Evolutionary conservation across 2,113 vertebrate genomes (phyloP), one percentile per base, ranked within the genome.

Genomic region (Micronisus gabar): DNA sequence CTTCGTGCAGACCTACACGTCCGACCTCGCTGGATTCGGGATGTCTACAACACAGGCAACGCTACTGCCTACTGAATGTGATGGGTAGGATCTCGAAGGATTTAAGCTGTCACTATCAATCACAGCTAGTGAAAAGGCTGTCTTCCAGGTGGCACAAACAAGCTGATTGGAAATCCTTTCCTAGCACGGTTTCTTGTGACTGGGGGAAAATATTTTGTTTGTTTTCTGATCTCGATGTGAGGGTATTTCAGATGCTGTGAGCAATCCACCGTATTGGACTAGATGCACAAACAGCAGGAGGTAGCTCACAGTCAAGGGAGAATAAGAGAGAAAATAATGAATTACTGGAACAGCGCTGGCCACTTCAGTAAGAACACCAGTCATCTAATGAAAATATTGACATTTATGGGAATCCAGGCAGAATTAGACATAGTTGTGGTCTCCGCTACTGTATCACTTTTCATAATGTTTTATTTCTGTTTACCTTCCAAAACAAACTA

Each of bases 101-200:
- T 97, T 97, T 95, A 74, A 95, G 82, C 85, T 96, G 95, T 97
- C 95, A 66, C 86, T 92, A 61, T 95, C 92, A 93, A 88, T 92
- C 96, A 95, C 47, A 72, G 50, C 13, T n/a, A 71, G 55, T 68
- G 85, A 92, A 95, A 97, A 91, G n/a, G 56, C 62, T 93, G 81
- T 70, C 96, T 96, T 97, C 90, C 93, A 98, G 93, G 95, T 95
- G 90, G 72, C 93, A 95, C 81, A 96, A 96, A 88, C 38, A 80
- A 62, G 13, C 74, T 92, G 58, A 79, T 96, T 14, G 50, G 76
- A 43, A 89, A 58, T 27, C 56, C 71, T 81, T 75, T 75, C 81
- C 58, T 56, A 89, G 36, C 15, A 9, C 0, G 0, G 5, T 26
- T 91, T 67, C 65, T 87, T 66, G 50, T 45, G 34, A 40, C 3